These are phyloP conservation scores for Acanthurus tractus DNA, from an alignment of 2,797 vertebrate genomes.

Conservation along the genomic window DNA sequence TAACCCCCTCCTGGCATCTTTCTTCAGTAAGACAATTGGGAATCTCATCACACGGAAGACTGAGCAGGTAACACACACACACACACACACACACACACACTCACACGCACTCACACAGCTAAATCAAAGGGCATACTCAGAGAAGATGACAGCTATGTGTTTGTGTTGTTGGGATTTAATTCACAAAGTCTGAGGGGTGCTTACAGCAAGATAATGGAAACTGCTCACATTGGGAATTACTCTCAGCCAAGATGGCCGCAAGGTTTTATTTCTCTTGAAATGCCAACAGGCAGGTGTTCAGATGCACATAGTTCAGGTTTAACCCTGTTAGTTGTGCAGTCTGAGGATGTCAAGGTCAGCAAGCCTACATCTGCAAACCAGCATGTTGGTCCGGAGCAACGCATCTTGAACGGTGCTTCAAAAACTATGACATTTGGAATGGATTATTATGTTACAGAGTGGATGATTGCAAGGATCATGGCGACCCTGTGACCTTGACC, in stretches of 20 bases:
- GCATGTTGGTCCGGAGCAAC: background rate
- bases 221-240: slow-evolving; percentile 1
- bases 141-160: slow-evolving; percentile 18
- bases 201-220: slow-evolving; percentile 20
- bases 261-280: slow-evolving; percentile 32
- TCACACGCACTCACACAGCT: slow-evolving; percentile 9
- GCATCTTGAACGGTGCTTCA: background rate
- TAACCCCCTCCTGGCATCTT: slow-evolving; percentile 97
- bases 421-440: slow-evolving; percentile 3
- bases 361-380: background rate
- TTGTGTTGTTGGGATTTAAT: slow-evolving; percentile 26
- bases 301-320: background rate
- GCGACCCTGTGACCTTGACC: background rate
- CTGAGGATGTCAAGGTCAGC: slow-evolving; percentile 5
- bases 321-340: background rate
- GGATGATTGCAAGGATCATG: background rate
- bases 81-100: slow-evolving; percentile 14
- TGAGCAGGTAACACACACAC: slow-evolving; percentile 89
- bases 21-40: slow-evolving; percentile 98
- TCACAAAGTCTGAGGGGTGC: slow-evolving; percentile 22
- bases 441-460: background rate
- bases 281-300: slow-evolving; percentile 1
- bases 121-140: slow-evolving; percentile 33
- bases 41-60: slow-evolving; percentile 97
- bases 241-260: slow-evolving; percentile 10